Evolutionary conservation across 1,140 invertebrate species (phyloP), one percentile per base, ranked within the genome.

Genomic region (Cydia fagiglandana): DNA sequence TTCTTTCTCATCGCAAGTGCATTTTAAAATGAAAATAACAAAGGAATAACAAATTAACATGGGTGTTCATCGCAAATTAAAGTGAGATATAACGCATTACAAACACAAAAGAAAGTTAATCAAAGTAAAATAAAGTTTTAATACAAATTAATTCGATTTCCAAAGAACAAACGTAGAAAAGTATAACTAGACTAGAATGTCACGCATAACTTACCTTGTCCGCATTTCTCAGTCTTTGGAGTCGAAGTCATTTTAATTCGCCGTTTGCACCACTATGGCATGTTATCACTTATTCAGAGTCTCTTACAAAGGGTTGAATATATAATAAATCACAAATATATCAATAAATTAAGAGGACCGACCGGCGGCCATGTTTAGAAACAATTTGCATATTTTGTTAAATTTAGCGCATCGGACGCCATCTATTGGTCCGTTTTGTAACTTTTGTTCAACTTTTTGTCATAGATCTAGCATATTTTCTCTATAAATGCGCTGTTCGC

Each of bases 341-440:
- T 86, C 86, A 86, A 86, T 87, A 86, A 75, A 77, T 17, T 74
- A 75, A 56, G 61, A 24, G 79, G 82, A 87, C 85, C 86, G 83
- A 91, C 89, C 88, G 89, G 91, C 89, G 87, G 89, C 88, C 88
- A 92, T 91, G 86, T 91, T 84, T 92, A 86, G 83, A 86, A 85
- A 88, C 83, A 79, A 64, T 77, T 77, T 82, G 86, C 66, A 70
- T 70, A 70, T 70, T 70, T 87, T 87, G 88, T 87, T 86, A 78
- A 83, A 79, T 75, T 78, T 73, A 50, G 76, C 61, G 47, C 56
- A 74, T 56, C 41, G 64, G 76, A 5, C 75, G 81, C 78, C 81
- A 82, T 78, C 81, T 82, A 34, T 75, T 38, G 66, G 2, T 9
- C 7, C 66, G 15, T 70, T 70, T 10, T 20, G 12, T 45, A 38